phyloP scores from a whole-genome alignment of 2,113 vertebrate species.

The Clarias batrachus region DNA sequence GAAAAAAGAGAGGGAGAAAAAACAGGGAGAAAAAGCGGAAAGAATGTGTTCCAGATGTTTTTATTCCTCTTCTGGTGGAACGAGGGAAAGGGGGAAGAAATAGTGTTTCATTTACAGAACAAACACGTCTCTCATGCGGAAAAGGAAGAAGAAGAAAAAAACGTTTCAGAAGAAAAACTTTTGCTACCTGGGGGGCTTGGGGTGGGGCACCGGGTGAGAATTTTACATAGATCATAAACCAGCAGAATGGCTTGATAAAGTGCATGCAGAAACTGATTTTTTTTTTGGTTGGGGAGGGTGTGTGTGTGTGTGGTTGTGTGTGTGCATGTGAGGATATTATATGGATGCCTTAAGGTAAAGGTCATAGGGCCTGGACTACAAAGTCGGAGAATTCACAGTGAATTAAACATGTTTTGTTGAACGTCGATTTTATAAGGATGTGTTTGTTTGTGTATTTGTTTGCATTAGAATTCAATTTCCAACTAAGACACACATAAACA shows the following conservation, averaged over 20 bases:
- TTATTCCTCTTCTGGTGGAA: slow-evolving; percentile 68
- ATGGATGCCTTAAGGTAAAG: slow-evolving; percentile 54
- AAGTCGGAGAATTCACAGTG: neutral
- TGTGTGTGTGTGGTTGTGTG: slow-evolving; percentile 49
- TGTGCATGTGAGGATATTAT: slow-evolving; percentile 50
- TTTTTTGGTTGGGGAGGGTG: slow-evolving; percentile 40
- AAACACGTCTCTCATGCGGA: slow-evolving; percentile 55
- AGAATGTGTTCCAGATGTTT: slow-evolving; percentile 80
- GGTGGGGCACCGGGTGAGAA: neutral
- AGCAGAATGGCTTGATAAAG: neutral
- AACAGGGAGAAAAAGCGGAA: slow-evolving; percentile 59
- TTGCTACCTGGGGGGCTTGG: slow-evolving; percentile 40
- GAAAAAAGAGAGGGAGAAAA: neutral
- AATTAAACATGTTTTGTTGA: neutral
- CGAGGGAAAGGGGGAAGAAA: slow-evolving; percentile 59
- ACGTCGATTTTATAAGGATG: neutral
- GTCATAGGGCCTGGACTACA: slow-evolving; percentile 11
- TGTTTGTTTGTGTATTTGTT: neutral
- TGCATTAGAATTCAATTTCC: neutral
- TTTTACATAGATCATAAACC: slow-evolving; percentile 38
- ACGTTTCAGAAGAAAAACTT: neutral
- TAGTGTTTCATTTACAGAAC: slow-evolving; percentile 62
- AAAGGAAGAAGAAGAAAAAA: slow-evolving; percentile 46
- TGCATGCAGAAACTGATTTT: slow-evolving; percentile 32
- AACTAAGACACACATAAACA: neutral